phyloP scores from a whole-genome alignment of 2,113 vertebrate species.

The Odontesthes bonariensis region DNA sequence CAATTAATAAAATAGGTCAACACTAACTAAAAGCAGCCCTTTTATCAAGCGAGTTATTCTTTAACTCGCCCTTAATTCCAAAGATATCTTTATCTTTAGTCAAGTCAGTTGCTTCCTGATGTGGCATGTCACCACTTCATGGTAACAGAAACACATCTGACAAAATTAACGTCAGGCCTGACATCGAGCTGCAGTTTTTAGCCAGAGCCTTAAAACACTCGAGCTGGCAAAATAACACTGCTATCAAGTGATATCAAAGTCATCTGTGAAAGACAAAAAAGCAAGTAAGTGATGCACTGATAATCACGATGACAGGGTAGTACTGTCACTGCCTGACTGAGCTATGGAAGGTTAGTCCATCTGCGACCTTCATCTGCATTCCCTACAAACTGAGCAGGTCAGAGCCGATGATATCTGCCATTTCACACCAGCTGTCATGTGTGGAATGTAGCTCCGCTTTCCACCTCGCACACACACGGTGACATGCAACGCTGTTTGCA shows the following conservation, averaged over 20 bases:
- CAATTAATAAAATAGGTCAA: too few species aligned
- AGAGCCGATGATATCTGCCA: slow-evolving; percentile 42
- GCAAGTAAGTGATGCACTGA: slow-evolving; percentile 1
- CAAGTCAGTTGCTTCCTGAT: background rate
- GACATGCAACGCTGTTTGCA: slow-evolving; percentile 4
- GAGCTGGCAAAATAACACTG: background rate
- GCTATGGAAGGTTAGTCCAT: slow-evolving; percentile 25
- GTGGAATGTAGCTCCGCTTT: slow-evolving; percentile 47
- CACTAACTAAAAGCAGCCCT: too few species aligned
- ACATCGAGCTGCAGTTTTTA: background rate
- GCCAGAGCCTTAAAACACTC: background rate
- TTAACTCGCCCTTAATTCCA: background rate
- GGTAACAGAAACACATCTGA: background rate
- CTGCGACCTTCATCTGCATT: slow-evolving; percentile 32
- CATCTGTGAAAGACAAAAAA: background rate
- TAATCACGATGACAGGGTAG: slow-evolving; percentile 6
- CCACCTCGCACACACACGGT: background rate
- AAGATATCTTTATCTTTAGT: background rate
- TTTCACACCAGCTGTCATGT: slow-evolving; percentile 45
- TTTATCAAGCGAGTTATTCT: too few species aligned
- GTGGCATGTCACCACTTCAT: background rate
- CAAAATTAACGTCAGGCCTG: background rate
- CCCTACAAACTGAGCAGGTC: slow-evolving; percentile 18
- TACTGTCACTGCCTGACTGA: background rate
- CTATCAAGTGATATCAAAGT: background rate